phyloP scores from a whole-genome alignment of 1,140 invertebrate species.

The Helicoverpa zea region DNA sequence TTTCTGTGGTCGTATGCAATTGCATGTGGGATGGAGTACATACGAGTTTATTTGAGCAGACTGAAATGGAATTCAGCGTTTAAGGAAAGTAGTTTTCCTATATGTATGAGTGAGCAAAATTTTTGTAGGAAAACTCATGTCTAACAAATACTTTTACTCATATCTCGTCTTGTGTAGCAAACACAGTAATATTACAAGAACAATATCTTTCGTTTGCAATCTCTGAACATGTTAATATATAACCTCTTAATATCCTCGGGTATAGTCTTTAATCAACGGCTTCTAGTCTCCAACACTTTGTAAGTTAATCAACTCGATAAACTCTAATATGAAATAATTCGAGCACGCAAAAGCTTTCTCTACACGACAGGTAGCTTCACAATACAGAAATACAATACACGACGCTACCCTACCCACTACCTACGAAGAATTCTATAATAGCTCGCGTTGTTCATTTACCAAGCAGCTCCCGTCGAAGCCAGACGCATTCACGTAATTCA shows the following conservation, averaged over 20 bases:
- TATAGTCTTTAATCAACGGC: too few relatives aligned
- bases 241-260: too few relatives aligned
- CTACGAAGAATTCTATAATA: neutral
- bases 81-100: conserved; percentile 19
- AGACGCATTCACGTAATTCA: neutral
- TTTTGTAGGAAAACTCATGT: conserved; percentile 5
- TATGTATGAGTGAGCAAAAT: conserved; percentile 1
- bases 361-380: neutral
- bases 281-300: neutral
- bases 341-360: neutral
- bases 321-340: neutral
- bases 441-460: neutral
- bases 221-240: neutral
- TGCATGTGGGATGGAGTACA: conserved; percentile 7
- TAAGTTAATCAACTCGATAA: neutral
- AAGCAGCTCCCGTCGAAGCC: neutral
- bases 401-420: neutral
- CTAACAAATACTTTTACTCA: neutral
- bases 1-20: conserved; percentile 45
- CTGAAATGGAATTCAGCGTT: conserved; percentile 29
- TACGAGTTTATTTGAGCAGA: conserved; percentile 13
- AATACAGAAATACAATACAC: neutral
- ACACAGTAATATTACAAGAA: neutral
- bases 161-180: too few relatives aligned
- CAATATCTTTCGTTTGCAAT: neutral